Base-by-base conservation (phyloP, 1,140 invertebrate species). In the Orchesella cincta region DNA sequence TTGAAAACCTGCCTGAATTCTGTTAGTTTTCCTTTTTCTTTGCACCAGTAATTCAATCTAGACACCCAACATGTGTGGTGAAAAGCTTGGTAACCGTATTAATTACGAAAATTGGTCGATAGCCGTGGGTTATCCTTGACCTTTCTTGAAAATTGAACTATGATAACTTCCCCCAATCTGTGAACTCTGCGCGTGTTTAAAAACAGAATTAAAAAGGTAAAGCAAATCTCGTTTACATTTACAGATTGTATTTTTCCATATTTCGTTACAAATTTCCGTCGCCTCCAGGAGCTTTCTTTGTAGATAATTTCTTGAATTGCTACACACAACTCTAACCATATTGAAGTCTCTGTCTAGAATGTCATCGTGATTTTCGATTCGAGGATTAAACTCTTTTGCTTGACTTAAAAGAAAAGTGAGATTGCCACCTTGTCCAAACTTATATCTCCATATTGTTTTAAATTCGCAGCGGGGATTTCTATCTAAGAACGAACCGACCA, bases 1-100 rank as follows among this genome's bases (percentile, higher is more conserved):
- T n/a, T 79, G 57, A 36, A 83, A 84, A 1, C 82, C 83, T 5
- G 80, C 80, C 78, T 84, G 83, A 51, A 52, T 76, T 46, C 54
- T 12, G 79, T 80, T 2, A 82, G 62, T 33, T 78, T 79, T 0
- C 79, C 67, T 52, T 80, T 70, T 34, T 62, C 31, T 39, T 78
- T 76, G 8, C 78, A 23, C 79, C 79, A 83, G 0, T n/a, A 36
- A 2, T 78, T 62, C n/a, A 84, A 31, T 75, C 83, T 78, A 14
- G 67, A 74, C 14, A 70, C n/a, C 67, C 16, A 84, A 54, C 1
- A 84, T 75, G 2, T n/a, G 54, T 74, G 0, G 80, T 79, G 35
- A 82, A 83, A 1, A 83, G 28, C 80, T 84, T 83, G 0, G 71
- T 35, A 26, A 74, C 39, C 14, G 76, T 77, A 73, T 83, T 82